These are phyloP conservation scores for Aquatica leii DNA, from an alignment of 2,888 invertebrate species.

Conservation along the genomic window DNA sequence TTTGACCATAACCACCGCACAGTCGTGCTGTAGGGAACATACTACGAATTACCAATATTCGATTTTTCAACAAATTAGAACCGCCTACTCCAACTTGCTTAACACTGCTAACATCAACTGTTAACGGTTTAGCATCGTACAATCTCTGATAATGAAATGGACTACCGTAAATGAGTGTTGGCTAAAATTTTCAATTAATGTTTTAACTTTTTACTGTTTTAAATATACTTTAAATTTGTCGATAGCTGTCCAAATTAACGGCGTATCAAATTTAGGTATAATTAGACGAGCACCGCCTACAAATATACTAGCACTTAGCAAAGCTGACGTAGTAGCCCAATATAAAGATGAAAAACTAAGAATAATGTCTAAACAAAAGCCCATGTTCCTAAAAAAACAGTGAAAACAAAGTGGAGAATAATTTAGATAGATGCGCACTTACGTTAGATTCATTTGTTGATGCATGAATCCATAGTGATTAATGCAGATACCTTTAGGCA, in stretches of 20 bases:
- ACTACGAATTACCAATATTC: conserved; percentile 27
- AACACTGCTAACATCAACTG: neutral
- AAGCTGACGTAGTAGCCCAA: conserved; percentile 48
- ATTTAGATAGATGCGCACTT: neutral
- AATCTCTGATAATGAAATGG: neutral
- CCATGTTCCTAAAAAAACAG: too few relatives aligned
- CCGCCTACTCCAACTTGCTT: conserved; percentile 34
- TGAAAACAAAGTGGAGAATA: neutral
- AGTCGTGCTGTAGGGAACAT: conserved; percentile 50
- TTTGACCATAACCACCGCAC: conserved; percentile 52
- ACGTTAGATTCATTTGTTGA: neutral
- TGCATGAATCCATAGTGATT: conserved; percentile 35
- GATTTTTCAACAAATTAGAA: conserved; percentile 28
- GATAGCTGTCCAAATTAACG: conserved; percentile 10
- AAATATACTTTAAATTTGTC: conserved; percentile 16
- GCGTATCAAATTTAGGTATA: conserved; percentile 35
- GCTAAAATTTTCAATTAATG: neutral
- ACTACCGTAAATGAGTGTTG: neutral
- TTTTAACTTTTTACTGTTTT: neutral
- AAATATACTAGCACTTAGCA: conserved; percentile 38
- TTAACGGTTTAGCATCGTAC: neutral
- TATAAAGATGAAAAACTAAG: conserved; percentile 45
- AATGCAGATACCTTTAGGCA: conserved; percentile 45
- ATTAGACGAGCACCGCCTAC: conserved; percentile 45
- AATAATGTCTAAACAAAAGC: neutral